Percentiles rank a stretch among this genome's conserved stretches.
Evolutionary conservation across 2,113 vertebrate genomes (phyloP).

Genomic region (Castor canadensis): DNA sequence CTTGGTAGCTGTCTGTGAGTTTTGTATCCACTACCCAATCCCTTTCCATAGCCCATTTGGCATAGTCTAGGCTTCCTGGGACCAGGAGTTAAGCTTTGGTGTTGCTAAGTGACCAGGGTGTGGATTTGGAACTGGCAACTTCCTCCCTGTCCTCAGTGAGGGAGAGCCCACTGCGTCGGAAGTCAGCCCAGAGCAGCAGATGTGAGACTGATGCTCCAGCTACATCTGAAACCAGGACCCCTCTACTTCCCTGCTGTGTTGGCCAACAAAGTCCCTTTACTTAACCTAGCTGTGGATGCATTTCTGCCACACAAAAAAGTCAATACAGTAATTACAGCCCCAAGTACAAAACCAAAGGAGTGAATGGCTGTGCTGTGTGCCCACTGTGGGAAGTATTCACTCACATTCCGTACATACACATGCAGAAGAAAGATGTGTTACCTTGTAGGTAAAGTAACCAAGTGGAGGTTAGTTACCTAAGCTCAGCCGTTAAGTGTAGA

Average conservation of each 20-base stretch:
- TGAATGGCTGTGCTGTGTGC: not conserved
- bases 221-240: not conserved
- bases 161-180: not conserved
- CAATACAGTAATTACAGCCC: not conserved
- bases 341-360: not conserved
- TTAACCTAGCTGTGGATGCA: not conserved
- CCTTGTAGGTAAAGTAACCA: not conserved
- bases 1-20: not conserved
- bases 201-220: not conserved
- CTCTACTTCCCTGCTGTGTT: not conserved
- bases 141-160: not conserved
- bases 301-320: not conserved
- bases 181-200: not conserved
- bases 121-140: not conserved
- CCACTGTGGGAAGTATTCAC: not conserved
- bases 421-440: not conserved
- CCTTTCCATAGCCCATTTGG: not conserved
- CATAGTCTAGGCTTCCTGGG: not conserved
- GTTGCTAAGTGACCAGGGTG: not conserved
- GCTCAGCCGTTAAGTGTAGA: not conserved
- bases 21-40: not conserved
- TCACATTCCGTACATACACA: not conserved
- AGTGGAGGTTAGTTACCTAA: not conserved
- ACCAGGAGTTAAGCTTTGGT: not conserved
- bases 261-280: conserved; percentile 11